Conservation (phyloP, 2,113 vertebrate species). For the Amphiprion percula region DNA sequence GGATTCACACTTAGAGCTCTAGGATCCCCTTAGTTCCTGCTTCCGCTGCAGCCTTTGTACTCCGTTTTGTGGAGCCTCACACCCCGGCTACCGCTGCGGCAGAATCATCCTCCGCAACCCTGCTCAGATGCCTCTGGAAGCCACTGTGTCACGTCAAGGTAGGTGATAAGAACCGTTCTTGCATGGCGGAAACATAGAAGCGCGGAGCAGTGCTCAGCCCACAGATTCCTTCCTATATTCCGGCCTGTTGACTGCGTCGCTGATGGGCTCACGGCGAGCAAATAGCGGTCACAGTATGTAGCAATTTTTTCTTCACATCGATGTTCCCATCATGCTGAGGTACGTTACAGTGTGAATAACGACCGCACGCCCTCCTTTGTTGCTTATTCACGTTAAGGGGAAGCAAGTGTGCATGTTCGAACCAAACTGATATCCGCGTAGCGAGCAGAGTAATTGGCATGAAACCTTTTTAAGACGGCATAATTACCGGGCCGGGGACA, state of each 20-base stretch:
- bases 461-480: background rate
- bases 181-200: slow-evolving; percentile 47
- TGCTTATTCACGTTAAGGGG: too few species aligned
- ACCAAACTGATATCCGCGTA: slow-evolving; percentile 3
- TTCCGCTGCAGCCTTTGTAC: slow-evolving; percentile 75
- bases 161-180: slow-evolving; percentile 30
- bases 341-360: background rate
- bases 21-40: slow-evolving; percentile 74
- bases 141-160: slow-evolving; percentile 66
- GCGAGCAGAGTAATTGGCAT: too few species aligned
- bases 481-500: background rate
- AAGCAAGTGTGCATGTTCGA: background rate
- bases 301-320: background rate
- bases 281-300: slow-evolving; percentile 67
- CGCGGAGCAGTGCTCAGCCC: slow-evolving; percentile 24
- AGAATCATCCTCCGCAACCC: slow-evolving; percentile 49
- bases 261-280: slow-evolving; percentile 62
- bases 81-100: slow-evolving; percentile 44
- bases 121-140: slow-evolving; percentile 69
- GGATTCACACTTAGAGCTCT: slow-evolving; percentile 60
- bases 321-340: too few species aligned
- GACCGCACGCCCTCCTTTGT: background rate
- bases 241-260: slow-evolving; percentile 84
- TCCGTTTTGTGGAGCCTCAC: slow-evolving; percentile 55
- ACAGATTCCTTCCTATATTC: slow-evolving; percentile 54